Evolutionary conservation across 1,140 invertebrate species (phyloP).

Genomic region (Varroa destructor): DNA sequence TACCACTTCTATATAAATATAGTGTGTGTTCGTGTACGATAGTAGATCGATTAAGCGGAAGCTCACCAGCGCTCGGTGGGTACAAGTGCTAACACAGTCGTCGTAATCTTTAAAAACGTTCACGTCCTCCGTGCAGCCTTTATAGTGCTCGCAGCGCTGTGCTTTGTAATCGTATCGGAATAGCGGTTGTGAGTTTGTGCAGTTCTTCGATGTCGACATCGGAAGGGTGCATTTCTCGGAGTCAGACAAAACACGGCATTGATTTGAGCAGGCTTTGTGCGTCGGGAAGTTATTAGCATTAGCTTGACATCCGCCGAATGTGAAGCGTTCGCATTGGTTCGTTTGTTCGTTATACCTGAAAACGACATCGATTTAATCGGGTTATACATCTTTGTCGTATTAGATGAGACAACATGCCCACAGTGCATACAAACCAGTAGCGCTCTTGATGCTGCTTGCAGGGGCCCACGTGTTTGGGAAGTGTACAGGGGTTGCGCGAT

Average conservation of each 20-base stretch:
- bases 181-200: background rate
- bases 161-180: constrained; percentile 21
- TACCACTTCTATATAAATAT: too few species aligned
- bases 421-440: background rate
- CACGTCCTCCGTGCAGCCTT: constrained; percentile 14
- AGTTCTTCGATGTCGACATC: constrained; percentile 1
- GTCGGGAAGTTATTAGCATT: constrained; percentile 80
- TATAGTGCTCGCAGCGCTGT: background rate
- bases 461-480: constrained; percentile 68
- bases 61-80: too few species aligned
- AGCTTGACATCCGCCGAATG: constrained; percentile 57
- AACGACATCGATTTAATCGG: background rate
- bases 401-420: too few species aligned
- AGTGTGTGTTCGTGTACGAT: background rate
- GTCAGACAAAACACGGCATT: background rate
- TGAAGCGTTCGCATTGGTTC: constrained; percentile 60
- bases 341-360: constrained; percentile 54
- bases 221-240: constrained; percentile 10
- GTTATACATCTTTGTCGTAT: too few species aligned
- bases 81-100: background rate
- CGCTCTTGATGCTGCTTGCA: constrained; percentile 49
- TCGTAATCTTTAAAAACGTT: constrained; percentile 19
- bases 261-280: constrained; percentile 13
- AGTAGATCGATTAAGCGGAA: background rate
- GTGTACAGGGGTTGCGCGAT: constrained; percentile 47